Evolutionary conservation across 2,797 vertebrate genomes (phyloP), one percentile per base, ranked within the genome.

Genomic region (Urophycis tenuis): DNA sequence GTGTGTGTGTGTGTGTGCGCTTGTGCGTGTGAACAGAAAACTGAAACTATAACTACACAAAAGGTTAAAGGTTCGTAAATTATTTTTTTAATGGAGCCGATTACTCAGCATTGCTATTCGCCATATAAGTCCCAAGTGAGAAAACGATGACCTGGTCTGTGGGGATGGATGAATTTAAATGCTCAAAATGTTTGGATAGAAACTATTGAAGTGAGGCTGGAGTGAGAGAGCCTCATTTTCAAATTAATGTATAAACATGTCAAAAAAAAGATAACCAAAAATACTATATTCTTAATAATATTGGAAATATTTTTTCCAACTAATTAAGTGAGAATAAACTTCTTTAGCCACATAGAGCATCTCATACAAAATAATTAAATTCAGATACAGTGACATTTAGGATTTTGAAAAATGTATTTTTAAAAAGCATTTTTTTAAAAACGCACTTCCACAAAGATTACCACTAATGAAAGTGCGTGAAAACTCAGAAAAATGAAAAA

Each of bases 1-100:
- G 81, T 25, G 45, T 3, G 7, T 49, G 77, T 74, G 76, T 41
- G 78, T 69, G 81, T 75, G 19, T 33, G 70, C 78, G 69, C 49
- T 74, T 36, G 81, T 32, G 53, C 3, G 7, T 49, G 77, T 72
- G 76, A 19, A 41, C 25, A 35, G 25, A 41, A n/a, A 33, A 17
- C 31, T 34, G 32, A 22, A 32, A 72, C 15, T 45, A 19, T 45
- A 45, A 53, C 22, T 6, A n/a, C n/a, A n/a, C n/a, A 22, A 60
- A 25, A 60, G 53, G n/a, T 60, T 60, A 60, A 60, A 60, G 53
- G 53, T 60, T 60, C 7, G 22, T 10, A n/a, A 60, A n/a, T 60
- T 60, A 60, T 60, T 60, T 60, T 60, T 12, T 60, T n/a, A 60
- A 60, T 3, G 53, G 53, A 60, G 1, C 1, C 22, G 22, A 10